Evolutionary conservation across 2,888 invertebrate species (phyloP).

Genomic region (Phrixothrix hirtus): DNA sequence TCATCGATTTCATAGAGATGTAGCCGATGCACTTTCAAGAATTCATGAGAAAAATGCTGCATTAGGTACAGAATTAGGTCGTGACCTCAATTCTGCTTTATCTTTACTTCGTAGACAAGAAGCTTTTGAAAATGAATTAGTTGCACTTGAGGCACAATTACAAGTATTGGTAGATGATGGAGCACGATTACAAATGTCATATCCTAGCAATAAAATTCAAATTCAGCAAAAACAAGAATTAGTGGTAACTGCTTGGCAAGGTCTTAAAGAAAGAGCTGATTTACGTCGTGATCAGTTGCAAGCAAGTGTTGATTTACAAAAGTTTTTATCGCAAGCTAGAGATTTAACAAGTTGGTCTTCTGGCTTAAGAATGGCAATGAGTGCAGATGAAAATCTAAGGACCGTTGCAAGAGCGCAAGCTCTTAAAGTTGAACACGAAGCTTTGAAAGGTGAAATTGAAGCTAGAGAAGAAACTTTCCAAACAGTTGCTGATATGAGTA

Average conservation of each 20-base stretch:
- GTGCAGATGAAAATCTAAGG: constrained; percentile 79
- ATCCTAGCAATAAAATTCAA: constrained; percentile 89
- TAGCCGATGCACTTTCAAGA: constrained; percentile 84
- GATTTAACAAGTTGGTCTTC: constrained; percentile 90
- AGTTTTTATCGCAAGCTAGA: constrained; percentile 81
- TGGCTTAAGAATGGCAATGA: constrained; percentile 74
- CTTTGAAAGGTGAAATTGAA: constrained; percentile 83
- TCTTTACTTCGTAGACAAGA: constrained; percentile 85
- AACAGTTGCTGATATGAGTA: constrained; percentile 73
- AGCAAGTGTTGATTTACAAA: constrained; percentile 86
- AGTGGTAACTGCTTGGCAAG: constrained; percentile 84
- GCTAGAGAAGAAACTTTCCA: constrained; percentile 83
- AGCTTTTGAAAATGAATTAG: constrained; percentile 90
- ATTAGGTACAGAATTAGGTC: constrained; percentile 75
- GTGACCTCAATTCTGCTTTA: constrained; percentile 85
- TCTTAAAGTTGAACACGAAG: constrained; percentile 80
- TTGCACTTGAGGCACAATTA: constrained; percentile 88
- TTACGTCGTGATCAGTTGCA: constrained; percentile 78
- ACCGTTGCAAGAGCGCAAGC: constrained; percentile 82
- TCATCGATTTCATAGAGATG: constrained; percentile 96
- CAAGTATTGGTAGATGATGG: constrained; percentile 93
- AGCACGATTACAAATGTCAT: constrained; percentile 79
- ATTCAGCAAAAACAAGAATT: constrained; percentile 86
- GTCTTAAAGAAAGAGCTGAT: constrained; percentile 78
- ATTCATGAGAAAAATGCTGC: constrained; percentile 89